Evolutionary conservation across 2,888 invertebrate species (phyloP), one percentile per base, ranked within the genome.

Genomic region (Acronicta psi): DNA sequence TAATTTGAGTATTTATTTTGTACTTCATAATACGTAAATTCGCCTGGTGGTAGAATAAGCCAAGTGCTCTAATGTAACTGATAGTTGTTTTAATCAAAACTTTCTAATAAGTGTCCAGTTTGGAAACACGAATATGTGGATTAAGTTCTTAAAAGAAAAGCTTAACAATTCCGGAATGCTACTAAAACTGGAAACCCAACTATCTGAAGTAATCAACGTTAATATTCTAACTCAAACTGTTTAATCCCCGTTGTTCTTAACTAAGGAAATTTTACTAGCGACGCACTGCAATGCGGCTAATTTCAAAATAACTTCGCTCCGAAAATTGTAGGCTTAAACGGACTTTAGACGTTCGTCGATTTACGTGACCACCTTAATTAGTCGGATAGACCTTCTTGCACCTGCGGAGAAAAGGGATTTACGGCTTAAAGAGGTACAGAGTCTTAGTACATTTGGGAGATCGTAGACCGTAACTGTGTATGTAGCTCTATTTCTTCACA

Each of bases 281-380:
- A 67, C 69, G 54, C 71, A 75, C 76, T 77, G 83, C 83, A 84
- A 76, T 82, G 82, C 78, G 79, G 79, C 73, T 81, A 80, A 78
- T 76, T 80, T 77, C 71, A 75, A 77, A 73, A 78, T 73, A 77
- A 74, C 72, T 70, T 65, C 52, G 61, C 74, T 63, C 73, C 65
- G 80, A 84, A 87, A 86, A 82, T 82, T 80, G 82, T 82, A 78
- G 82, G 85, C 86, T 87, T 82, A 85, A 81, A 80, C 71, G 63
- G 80, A 80, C 80, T 80, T 81, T 78, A 71, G 81, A 72, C 61
- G 72, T 72, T 76, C 79, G 81, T 79, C 84, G 82, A 85, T 86
- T 85, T 84, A 85, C 83, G 84, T 80, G 80, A 77, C 82, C 82
- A 83, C 83, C 84, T 87, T 90, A 91, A 91, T 91, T 90, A 90